Evolutionary conservation across 2,113 vertebrate species (phyloP).

Genomic region (Cepphus grylle): DNA sequence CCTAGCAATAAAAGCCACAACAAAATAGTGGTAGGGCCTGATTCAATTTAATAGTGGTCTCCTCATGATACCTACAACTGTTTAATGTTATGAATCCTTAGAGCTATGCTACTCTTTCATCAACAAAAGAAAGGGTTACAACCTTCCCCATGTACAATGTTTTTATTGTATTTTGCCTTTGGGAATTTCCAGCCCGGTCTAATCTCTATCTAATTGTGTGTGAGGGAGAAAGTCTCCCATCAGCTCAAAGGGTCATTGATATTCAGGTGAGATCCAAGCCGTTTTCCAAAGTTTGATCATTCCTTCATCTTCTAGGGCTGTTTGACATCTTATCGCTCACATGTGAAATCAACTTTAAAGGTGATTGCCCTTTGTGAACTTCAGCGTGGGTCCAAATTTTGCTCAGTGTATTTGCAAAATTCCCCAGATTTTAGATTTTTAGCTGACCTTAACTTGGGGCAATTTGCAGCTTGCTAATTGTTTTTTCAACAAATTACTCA

Average conservation of each 20-base stretch:
- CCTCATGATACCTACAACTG: slow-evolving; percentile 42
- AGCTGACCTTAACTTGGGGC: background rate
- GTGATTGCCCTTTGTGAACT: background rate
- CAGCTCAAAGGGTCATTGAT: slow-evolving; percentile 50
- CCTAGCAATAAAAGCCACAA: slow-evolving; percentile 32
- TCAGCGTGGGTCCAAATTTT: background rate
- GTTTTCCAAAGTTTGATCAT: slow-evolving; percentile 48
- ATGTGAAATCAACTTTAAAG: background rate
- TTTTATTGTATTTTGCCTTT: slow-evolving; percentile 66
- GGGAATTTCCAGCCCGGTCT: slow-evolving; percentile 46
- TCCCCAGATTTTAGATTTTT: background rate
- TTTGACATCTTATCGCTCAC: background rate
- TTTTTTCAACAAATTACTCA: background rate
- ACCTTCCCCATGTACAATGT: slow-evolving; percentile 41
- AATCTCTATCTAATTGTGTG: slow-evolving; percentile 50
- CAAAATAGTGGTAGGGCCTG: slow-evolving; percentile 23
- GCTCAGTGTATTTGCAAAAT: background rate
- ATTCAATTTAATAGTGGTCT: slow-evolving; percentile 57
- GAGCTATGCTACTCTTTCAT: slow-evolving; percentile 59
- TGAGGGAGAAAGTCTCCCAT: slow-evolving; percentile 37
- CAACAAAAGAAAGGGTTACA: slow-evolving; percentile 55
- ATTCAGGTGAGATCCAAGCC: slow-evolving; percentile 47
- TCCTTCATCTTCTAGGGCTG: background rate
- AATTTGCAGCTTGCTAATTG: background rate
- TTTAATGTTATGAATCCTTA: slow-evolving; percentile 61